Evolutionary conservation across 1,140 invertebrate species (phyloP).

Genomic region (Heliconius eleuchia): DNA sequence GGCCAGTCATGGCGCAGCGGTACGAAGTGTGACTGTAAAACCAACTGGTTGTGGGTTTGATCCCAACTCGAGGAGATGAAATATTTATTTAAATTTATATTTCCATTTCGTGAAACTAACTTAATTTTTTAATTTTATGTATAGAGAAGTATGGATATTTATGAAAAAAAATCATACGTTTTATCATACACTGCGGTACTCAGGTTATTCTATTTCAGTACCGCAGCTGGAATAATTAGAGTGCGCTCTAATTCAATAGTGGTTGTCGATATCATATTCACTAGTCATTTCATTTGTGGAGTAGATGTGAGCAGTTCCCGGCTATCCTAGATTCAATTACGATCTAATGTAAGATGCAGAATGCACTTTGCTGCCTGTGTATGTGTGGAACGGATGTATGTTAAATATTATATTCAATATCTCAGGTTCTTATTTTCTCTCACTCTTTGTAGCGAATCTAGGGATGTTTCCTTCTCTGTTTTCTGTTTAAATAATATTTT

Average conservation of each 20-base stretch:
- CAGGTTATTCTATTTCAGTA: not conserved
- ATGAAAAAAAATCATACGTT: not conserved
- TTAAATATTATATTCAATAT: not conserved
- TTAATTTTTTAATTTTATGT: too few species aligned
- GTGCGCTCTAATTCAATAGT: constrained; percentile 18
- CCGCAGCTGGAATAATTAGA: not conserved
- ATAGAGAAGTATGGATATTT: not conserved
- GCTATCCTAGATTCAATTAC: constrained; percentile 24
- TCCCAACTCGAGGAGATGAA: too few species aligned
- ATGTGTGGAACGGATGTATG: not conserved
- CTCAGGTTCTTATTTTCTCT: not conserved
- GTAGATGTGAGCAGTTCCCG: constrained; percentile 12
- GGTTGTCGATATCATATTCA: constrained; percentile 10
- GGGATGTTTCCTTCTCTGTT: too few species aligned
- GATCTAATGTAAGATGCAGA: constrained; percentile 30
- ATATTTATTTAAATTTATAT: too few species aligned
- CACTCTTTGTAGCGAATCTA: not conserved
- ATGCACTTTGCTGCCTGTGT: not conserved
- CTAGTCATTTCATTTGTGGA: constrained; percentile 22
- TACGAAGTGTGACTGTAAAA: too few species aligned
- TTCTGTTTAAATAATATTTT: too few species aligned
- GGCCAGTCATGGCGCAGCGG: too few species aligned
- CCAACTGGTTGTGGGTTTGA: too few species aligned
- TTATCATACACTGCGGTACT: not conserved
- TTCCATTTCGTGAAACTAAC: too few species aligned